Evolutionary conservation across 2,113 vertebrate species (phyloP).

Genomic region (Lepus americanus): DNA sequence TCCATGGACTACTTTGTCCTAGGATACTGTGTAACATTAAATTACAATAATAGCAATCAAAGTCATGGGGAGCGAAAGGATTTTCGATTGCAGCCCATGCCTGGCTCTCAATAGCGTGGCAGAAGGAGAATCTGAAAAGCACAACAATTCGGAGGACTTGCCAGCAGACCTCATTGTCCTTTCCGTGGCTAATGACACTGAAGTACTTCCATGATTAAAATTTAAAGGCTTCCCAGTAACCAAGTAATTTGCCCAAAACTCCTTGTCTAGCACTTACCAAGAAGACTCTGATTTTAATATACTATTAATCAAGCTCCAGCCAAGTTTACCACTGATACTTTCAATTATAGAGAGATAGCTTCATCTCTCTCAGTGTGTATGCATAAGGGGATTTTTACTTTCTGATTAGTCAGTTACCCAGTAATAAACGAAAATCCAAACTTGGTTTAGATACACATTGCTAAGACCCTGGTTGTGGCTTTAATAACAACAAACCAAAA

Average conservation of each 20-base stretch:
- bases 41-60: conserved; percentile 91
- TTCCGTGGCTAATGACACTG: conserved; percentile 89
- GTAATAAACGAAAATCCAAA: conserved; percentile 76
- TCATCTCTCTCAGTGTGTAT: conserved; percentile 78
- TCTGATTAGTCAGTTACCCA: conserved; percentile 81
- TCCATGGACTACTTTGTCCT: conserved; percentile 79
- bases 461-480: conserved; percentile 60
- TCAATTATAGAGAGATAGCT: conserved; percentile 84
- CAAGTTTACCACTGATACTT: conserved; percentile 89
- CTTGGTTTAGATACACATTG: conserved; percentile 42
- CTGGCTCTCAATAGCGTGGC: conserved; percentile 84
- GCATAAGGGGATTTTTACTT: conserved; percentile 67
- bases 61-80: conserved; percentile 88
- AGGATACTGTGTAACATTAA: conserved; percentile 85
- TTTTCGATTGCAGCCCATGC: conserved; percentile 85
- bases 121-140: conserved; percentile 85
- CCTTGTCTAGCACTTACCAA: conserved; percentile 90
- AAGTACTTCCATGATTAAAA: conserved; percentile 91
- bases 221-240: conserved; percentile 90
- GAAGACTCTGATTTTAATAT: conserved; percentile 90
- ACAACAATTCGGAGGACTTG: conserved; percentile 87
- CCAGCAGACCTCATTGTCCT: conserved; percentile 86
- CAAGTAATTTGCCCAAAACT: conserved; percentile 91
- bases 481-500: conserved; percentile 68
- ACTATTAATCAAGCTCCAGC: conserved; percentile 92